Conservation (phyloP, 2,888 invertebrate genomes). For the Physocephala rufipes region DNA sequence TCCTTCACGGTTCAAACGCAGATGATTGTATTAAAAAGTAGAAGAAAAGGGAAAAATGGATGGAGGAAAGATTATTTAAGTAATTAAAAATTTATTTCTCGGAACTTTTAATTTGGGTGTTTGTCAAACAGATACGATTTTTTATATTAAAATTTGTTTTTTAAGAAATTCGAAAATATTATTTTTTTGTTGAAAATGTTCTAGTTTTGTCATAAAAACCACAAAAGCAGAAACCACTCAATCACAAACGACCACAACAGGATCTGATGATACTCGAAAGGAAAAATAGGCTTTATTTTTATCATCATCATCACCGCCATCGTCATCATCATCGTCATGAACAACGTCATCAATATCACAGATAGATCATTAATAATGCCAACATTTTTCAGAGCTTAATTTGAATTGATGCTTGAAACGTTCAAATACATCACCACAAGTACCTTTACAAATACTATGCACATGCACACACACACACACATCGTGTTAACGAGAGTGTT, state of each 20-base stretch:
- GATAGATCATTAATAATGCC: neutral
- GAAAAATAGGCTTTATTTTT: neutral
- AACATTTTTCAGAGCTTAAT: constrained; percentile 33
- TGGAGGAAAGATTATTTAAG: too few relatives aligned
- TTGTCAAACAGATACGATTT: too few relatives aligned
- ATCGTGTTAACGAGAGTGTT: neutral
- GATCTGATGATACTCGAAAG: neutral
- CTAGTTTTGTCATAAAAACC: neutral
- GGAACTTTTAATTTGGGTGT: too few relatives aligned
- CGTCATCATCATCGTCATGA: constrained; percentile 7
- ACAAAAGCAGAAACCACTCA: neutral
- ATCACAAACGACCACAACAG: neutral
- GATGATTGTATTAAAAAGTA: too few relatives aligned
- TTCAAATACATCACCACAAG: constrained; percentile 26
- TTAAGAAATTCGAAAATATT: too few relatives aligned
- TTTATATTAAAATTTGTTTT: too few relatives aligned
- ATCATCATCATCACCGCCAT: neutral
- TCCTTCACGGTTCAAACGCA: too few relatives aligned
- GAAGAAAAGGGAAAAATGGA: too few relatives aligned
- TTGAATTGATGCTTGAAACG: constrained; percentile 32
- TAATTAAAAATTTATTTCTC: too few relatives aligned
- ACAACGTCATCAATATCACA: neutral
- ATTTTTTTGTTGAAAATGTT: too few relatives aligned
- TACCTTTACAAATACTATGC: constrained; percentile 9
- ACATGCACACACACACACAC: constrained; percentile 6